Conservation (phyloP, 1,140 invertebrate genomes). For the Branchinecta lindahli region DNA sequence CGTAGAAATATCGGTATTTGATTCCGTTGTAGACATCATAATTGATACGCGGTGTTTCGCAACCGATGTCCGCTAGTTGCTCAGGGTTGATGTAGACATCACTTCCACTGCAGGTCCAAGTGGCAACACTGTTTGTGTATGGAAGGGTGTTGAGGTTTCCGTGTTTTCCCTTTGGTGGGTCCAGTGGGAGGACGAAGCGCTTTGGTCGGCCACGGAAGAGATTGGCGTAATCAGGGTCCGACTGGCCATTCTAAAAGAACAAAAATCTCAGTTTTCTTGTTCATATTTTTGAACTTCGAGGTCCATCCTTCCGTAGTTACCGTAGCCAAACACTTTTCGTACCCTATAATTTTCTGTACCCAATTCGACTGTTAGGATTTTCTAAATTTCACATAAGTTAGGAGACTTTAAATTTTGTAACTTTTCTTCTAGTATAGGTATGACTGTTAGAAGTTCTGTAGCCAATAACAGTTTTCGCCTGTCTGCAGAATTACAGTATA, state of each 20-base stretch:
- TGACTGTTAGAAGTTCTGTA: too few relatives aligned
- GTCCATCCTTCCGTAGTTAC: background rate
- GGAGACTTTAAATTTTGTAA: too few relatives aligned
- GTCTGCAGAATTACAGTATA: too few relatives aligned
- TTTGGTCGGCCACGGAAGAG: slow-evolving; percentile 59
- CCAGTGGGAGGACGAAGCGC: slow-evolving; percentile 49
- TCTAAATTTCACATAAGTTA: too few relatives aligned
- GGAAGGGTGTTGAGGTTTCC: slow-evolving; percentile 36
- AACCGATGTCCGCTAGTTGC: slow-evolving; percentile 52
- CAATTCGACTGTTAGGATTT: slow-evolving; percentile 3
- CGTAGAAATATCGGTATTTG: slow-evolving; percentile 76
- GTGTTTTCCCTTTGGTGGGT: slow-evolving; percentile 21
- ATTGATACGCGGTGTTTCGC: slow-evolving; percentile 67
- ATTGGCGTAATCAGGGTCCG: slow-evolving; percentile 57
- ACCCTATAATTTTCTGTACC: slow-evolving; percentile 10
- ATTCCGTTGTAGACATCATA: slow-evolving; percentile 38
- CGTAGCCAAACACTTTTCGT: background rate
- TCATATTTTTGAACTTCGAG: background rate
- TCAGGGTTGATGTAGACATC: slow-evolving; percentile 43
- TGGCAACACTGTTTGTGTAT: slow-evolving; percentile 32
- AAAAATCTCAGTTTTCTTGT: background rate
- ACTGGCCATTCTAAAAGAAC: slow-evolving; percentile 46
- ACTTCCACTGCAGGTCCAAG: slow-evolving; percentile 34
- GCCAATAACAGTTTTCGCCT: too few relatives aligned
- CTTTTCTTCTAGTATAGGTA: too few relatives aligned